Conservation (phyloP, 2,113 vertebrate species). For the Macrotis lagotis region DNA sequence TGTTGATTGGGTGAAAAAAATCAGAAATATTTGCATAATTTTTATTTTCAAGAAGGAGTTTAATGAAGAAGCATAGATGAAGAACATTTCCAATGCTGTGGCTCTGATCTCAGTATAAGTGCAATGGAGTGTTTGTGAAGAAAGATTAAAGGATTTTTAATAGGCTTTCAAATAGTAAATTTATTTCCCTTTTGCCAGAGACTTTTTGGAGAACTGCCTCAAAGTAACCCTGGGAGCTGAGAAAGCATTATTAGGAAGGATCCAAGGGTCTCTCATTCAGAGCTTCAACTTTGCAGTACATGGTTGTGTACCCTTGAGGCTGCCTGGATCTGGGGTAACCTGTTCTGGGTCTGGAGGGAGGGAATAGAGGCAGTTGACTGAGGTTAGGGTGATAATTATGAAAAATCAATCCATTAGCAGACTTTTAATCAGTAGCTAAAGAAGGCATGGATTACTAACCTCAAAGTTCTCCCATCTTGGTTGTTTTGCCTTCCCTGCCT, state of each 20-base stretch:
- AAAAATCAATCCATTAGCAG: not conserved
- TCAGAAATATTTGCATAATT: not conserved
- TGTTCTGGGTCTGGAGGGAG: not conserved
- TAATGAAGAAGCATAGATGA: constrained; percentile 49
- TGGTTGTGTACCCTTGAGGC: not conserved
- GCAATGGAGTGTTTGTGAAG: constrained; percentile 60
- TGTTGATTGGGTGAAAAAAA: not conserved
- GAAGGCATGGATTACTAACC: constrained; percentile 17
- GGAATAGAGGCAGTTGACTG: not conserved
- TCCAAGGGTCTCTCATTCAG: not conserved
- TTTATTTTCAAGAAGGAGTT: not conserved
- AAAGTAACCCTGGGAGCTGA: constrained; percentile 38
- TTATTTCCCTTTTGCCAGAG: constrained; percentile 47
- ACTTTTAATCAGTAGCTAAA: not conserved
- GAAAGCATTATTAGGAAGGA: constrained; percentile 11
- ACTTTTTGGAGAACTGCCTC: constrained; percentile 43
- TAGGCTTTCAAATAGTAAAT: constrained; percentile 63
- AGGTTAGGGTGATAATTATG: not conserved
- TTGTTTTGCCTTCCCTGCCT: not conserved
- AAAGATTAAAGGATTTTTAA: constrained; percentile 60
- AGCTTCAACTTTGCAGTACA: constrained; percentile 10
- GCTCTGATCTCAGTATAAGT: constrained; percentile 51
- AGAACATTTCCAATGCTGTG: constrained; percentile 23
- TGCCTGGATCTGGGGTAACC: not conserved
- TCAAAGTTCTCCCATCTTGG: not conserved